These are phyloP conservation scores for Probaryconus sp. DNA, from an alignment of 1,140 invertebrate genomes.

Conservation along the genomic window DNA sequence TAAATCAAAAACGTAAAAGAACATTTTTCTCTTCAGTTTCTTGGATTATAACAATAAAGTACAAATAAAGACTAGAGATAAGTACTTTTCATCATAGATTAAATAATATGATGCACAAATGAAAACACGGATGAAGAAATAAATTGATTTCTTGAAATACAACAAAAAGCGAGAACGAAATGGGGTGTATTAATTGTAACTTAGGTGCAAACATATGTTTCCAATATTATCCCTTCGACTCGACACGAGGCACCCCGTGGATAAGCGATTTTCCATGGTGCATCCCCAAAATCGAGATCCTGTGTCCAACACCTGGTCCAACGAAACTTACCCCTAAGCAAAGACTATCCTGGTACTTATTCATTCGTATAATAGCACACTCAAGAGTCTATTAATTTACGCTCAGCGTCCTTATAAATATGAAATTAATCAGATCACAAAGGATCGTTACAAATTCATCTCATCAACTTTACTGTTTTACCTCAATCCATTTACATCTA, in stretches of 20 bases:
- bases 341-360: slow-evolving; percentile 51
- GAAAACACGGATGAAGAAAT: no score
- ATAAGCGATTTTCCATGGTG: slow-evolving; percentile 64
- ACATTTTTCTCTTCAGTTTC: no score
- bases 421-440: slow-evolving; percentile 66
- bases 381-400: slow-evolving; percentile 71
- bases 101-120: no score
- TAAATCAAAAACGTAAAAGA: no score
- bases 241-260: slow-evolving; percentile 11
- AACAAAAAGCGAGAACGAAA: no score
- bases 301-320: slow-evolving; percentile 63
- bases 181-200: not conserved
- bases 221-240: slow-evolving; percentile 4
- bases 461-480: no score
- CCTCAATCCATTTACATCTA: no score
- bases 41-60: no score
- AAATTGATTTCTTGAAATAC: no score
- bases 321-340: slow-evolving; percentile 20
- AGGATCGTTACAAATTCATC: slow-evolving; percentile 17
- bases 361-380: slow-evolving; percentile 33
- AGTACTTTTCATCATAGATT: no score
- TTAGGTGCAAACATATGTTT: slow-evolving; percentile 23
- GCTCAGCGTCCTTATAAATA: slow-evolving; percentile 60
- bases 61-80: no score
- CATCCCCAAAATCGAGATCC: slow-evolving; percentile 43